phyloP scores from a whole-genome alignment of 2,113 vertebrate species.

The Gallinago undulata region DNA sequence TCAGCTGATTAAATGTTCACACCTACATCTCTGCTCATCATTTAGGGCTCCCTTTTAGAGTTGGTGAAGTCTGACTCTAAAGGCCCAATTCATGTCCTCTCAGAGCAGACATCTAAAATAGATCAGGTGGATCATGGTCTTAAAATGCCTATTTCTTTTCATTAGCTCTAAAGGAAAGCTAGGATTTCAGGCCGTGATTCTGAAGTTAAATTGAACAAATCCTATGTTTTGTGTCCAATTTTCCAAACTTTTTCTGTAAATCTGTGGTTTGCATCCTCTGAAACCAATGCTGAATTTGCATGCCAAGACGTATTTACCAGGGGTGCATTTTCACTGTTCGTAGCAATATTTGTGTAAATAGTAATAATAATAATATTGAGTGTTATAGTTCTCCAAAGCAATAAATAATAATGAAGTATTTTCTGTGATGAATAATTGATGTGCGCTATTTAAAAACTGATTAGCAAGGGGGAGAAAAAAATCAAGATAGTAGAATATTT shows the following conservation, averaged over 20 bases:
- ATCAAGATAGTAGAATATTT: background rate
- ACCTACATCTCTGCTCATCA: background rate
- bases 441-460: background rate
- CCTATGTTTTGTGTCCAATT: background rate
- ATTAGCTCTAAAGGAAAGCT: background rate
- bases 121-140: background rate
- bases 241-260: background rate
- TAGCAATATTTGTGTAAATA: background rate
- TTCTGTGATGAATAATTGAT: background rate
- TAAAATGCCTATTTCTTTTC: background rate
- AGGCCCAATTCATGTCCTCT: background rate
- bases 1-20: background rate
- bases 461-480: background rate
- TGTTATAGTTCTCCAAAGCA: background rate
- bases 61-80: fast-evolving
- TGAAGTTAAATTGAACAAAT: background rate
- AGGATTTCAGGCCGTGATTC: background rate
- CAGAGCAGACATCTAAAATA: background rate
- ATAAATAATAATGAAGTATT: background rate
- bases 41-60: background rate
- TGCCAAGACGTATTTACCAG: background rate
- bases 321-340: background rate
- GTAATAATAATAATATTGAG: background rate
- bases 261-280: background rate
- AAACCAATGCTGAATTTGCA: background rate